phyloP scores from a whole-genome alignment of 2,113 vertebrate species.

The Origma solitaria region DNA sequence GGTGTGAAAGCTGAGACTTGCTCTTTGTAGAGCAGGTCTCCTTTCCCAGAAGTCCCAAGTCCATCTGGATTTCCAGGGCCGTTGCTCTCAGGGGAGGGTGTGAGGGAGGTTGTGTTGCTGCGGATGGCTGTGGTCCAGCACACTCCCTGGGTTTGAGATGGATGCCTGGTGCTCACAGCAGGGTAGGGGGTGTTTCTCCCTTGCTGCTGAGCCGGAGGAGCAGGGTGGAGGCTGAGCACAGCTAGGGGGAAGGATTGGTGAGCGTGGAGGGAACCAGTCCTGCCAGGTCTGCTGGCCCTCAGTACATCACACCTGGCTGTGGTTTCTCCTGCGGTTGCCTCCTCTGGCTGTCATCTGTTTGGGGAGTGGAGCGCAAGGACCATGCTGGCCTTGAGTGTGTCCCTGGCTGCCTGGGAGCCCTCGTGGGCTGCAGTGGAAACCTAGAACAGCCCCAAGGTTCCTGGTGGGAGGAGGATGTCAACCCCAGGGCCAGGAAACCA shows the following conservation, averaged over 20 bases:
- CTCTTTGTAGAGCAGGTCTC: background rate
- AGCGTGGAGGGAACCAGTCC: rapidly evolving
- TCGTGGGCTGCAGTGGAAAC: background rate
- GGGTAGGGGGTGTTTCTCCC: background rate
- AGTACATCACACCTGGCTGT: background rate
- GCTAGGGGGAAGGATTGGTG: background rate
- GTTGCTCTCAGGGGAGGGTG: background rate
- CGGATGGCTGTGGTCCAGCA: background rate
- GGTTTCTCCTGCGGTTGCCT: background rate
- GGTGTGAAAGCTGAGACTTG: background rate
- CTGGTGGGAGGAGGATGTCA: background rate
- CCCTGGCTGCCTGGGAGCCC: background rate
- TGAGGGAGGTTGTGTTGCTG: background rate
- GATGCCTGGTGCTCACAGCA: background rate
- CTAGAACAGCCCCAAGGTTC: background rate
- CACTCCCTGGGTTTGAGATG: rapidly evolving
- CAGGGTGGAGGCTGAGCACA: rapidly evolving
- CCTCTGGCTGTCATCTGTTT: background rate
- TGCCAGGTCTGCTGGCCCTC: background rate
- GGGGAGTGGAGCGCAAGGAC: background rate
- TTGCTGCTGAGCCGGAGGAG: background rate
- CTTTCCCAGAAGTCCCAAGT: background rate
- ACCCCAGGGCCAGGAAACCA: background rate
- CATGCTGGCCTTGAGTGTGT: rapidly evolving
- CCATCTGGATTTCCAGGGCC: background rate